Percentiles rank a stretch among this genome's conserved stretches.
Evolutionary conservation across 2,888 invertebrate genomes (phyloP).

Genomic region (Arge pagana): DNA sequence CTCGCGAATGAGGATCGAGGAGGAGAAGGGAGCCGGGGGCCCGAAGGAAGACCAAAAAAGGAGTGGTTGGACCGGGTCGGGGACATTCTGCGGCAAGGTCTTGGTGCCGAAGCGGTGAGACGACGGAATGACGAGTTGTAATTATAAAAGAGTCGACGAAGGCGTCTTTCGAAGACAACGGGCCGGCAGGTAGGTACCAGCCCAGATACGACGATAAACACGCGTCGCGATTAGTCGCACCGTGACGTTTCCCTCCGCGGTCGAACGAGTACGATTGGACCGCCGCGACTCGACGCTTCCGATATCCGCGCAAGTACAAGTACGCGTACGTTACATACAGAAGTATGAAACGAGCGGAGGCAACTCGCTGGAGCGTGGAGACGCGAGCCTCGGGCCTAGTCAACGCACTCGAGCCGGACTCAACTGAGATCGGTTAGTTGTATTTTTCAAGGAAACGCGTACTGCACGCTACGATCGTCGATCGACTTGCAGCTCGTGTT

Average conservation of each 20-base stretch:
- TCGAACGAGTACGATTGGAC: constrained; percentile 16
- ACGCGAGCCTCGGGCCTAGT: constrained; percentile 32
- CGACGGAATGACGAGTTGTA: constrained; percentile 13
- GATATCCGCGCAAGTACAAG: constrained; percentile 4
- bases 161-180: constrained; percentile 1
- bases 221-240: constrained; percentile 5
- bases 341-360: constrained; percentile 23
- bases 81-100: constrained; percentile 21
- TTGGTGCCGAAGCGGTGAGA: neutral
- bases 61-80: constrained; percentile 20
- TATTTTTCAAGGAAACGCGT: too few species aligned
- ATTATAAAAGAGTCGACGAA: constrained; percentile 16
- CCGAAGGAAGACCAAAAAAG: constrained; percentile 14
- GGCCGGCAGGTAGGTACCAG: constrained; percentile 5
- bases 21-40: constrained; percentile 13
- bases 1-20: too few species aligned
- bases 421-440: constrained; percentile 5
- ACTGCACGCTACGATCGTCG: too few species aligned
- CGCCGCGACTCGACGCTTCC: neutral
- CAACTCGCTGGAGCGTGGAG: constrained; percentile 33
- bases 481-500: too few species aligned
- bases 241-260: too few species aligned
- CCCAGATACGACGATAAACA: constrained; percentile 11
- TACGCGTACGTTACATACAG: constrained; percentile 13
- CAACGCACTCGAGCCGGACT: constrained; percentile 17